phyloP scores from a whole-genome alignment of 2,113 vertebrate species.

The Nanorana parkeri region DNA sequence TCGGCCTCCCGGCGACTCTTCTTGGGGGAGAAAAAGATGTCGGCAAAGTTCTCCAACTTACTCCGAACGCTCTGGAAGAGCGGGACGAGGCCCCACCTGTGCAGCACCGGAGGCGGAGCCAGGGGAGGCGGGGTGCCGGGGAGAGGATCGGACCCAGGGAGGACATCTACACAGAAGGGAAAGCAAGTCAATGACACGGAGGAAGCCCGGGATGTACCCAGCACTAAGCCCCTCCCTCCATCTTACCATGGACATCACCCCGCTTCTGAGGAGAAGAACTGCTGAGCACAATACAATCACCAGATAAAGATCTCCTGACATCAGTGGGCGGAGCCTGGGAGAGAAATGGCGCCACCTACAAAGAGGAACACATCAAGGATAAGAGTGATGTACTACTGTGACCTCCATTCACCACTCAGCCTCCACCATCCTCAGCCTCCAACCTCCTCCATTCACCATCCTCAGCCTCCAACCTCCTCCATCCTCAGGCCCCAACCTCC shows the following conservation, averaged over 20 bases:
- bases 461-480: no score
- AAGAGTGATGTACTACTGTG: no score
- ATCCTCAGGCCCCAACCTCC: no score
- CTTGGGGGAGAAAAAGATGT: constrained; percentile 86
- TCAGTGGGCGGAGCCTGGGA: not conserved
- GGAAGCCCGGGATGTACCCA: no score
- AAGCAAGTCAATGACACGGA: not conserved
- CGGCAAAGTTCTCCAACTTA: constrained; percentile 87
- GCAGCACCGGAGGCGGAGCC: not conserved
- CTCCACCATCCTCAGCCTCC: not conserved
- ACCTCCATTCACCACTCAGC: no score
- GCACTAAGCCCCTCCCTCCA: not conserved
- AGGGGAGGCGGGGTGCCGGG: not conserved
- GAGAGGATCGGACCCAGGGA: not conserved
- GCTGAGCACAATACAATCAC: not conserved
- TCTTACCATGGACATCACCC: not conserved
- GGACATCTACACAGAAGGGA: not conserved
- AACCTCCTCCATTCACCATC: no score
- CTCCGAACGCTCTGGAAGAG: constrained; percentile 83
- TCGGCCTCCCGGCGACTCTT: constrained; percentile 54
- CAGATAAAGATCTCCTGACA: not conserved
- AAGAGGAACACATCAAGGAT: not conserved
- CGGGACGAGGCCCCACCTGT: constrained; percentile 81
- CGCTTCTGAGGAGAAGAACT: not conserved
- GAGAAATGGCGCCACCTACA: no score